These are phyloP conservation scores for Andrena chrysosceles DNA, from an alignment of 2,888 invertebrate genomes.

Conservation along the genomic window DNA sequence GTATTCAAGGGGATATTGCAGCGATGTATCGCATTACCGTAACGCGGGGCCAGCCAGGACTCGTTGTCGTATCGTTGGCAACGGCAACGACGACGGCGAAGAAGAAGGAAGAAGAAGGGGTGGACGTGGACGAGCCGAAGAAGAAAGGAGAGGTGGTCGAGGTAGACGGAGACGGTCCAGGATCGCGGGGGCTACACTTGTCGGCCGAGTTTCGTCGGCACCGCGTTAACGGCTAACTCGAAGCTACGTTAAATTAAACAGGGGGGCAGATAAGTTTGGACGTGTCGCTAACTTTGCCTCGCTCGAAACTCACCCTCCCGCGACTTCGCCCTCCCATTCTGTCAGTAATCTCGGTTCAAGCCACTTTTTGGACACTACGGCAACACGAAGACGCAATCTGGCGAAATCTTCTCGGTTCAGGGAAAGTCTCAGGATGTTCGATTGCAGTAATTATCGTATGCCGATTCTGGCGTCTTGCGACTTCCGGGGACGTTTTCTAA, in stretches of 20 bases:
- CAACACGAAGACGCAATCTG: slow-evolving; percentile 40
- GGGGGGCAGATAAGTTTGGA: slow-evolving; percentile 79
- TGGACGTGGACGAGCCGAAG: background rate
- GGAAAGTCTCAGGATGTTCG: slow-evolving; percentile 12
- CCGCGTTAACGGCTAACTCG: slow-evolving; percentile 79
- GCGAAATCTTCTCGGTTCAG: slow-evolving; percentile 5
- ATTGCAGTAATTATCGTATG: too few relatives aligned
- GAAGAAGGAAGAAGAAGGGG: slow-evolving; percentile 17
- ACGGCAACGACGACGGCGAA: slow-evolving; percentile 1
- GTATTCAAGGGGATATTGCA: slow-evolving; percentile 61
- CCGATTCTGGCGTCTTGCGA: too few relatives aligned
- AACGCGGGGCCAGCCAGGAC: slow-evolving; percentile 45
- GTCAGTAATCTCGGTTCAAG: slow-evolving; percentile 52
- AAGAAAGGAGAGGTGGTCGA: slow-evolving; percentile 16
- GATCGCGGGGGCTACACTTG: slow-evolving; percentile 67
- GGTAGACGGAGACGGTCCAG: slow-evolving; percentile 38
- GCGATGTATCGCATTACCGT: slow-evolving; percentile 68
- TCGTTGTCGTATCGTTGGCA: slow-evolving; percentile 39
- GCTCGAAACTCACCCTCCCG: slow-evolving; percentile 50
- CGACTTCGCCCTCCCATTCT: slow-evolving; percentile 53
- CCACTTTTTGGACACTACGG: slow-evolving; percentile 48
- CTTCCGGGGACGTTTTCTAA: too few relatives aligned
- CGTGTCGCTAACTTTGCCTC: slow-evolving; percentile 77
- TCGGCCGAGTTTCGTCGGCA: slow-evolving; percentile 72
- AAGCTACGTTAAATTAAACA: slow-evolving; percentile 82